Evolutionary conservation across 2,888 invertebrate species (phyloP).

Genomic region (Tenthredo notha): DNA sequence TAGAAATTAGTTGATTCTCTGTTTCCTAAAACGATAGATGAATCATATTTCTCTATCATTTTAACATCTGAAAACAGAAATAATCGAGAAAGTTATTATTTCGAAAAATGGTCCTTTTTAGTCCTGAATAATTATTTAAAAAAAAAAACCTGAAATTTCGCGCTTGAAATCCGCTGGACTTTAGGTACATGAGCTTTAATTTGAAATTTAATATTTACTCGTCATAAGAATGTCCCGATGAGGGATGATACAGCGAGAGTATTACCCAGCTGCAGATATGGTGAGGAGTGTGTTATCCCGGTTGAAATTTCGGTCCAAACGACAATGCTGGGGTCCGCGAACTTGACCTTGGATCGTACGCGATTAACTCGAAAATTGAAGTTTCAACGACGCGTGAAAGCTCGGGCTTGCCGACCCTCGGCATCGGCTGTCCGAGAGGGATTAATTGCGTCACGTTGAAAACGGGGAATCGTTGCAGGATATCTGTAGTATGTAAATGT

Average conservation of each 20-base stretch:
- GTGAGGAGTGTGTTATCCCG: constrained; percentile 1
- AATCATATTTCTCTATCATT: background rate
- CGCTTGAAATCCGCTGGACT: background rate
- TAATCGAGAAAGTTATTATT: background rate
- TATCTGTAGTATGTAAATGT: background rate
- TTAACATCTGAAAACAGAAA: background rate
- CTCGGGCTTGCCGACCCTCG: constrained; percentile 37
- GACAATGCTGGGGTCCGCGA: constrained; percentile 30
- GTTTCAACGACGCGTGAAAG: constrained; percentile 52
- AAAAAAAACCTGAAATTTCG: background rate
- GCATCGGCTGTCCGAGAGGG: constrained; percentile 42
- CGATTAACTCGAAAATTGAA: constrained; percentile 52
- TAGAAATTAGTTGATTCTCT: background rate
- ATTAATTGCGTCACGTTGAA: constrained; percentile 51
- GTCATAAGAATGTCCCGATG: background rate
- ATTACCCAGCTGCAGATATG: background rate
- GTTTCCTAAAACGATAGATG: background rate
- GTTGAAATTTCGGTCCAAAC: background rate
- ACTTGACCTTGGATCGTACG: constrained; percentile 49
- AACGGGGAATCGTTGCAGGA: constrained; percentile 43
- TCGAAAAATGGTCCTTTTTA: background rate
- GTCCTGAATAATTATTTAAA: background rate
- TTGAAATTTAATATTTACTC: background rate
- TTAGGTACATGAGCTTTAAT: background rate
- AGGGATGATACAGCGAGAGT: background rate